Conservation (phyloP, 2,797 vertebrate species). For the Acipenser oxyrinchus region DNA sequence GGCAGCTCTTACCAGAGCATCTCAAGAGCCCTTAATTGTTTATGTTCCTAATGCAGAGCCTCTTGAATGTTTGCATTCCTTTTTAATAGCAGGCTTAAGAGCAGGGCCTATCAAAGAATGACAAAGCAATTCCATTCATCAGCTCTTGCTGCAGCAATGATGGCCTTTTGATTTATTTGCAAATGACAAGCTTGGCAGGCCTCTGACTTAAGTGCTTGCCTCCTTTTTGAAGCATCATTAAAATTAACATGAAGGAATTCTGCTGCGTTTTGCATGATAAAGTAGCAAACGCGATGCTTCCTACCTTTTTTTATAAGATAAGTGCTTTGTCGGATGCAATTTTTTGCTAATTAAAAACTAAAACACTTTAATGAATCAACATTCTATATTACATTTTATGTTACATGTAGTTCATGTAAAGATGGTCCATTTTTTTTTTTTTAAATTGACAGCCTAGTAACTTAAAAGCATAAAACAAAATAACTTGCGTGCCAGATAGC, state of each 20-base stretch:
- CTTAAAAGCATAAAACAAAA: too few relatives aligned
- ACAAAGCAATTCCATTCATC: conserved; percentile 55
- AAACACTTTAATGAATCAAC: conserved; percentile 50
- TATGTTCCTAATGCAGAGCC: conserved; percentile 62
- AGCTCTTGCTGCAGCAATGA: conserved; percentile 47
- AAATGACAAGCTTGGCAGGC: conserved; percentile 56
- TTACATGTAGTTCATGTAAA: too few relatives aligned
- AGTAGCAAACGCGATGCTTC: conserved; percentile 15
- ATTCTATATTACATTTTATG: too few relatives aligned
- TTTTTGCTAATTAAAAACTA: conserved; percentile 48
- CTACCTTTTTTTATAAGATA: conserved; percentile 9
- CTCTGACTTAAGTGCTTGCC: conserved; percentile 44
- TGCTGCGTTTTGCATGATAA: conserved; percentile 46
- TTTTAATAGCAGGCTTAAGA: conserved; percentile 66
- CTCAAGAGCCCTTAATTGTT: conserved; percentile 70
- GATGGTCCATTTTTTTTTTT: too few relatives aligned
- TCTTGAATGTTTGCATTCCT: conserved; percentile 64
- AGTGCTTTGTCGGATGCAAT: conserved; percentile 11
- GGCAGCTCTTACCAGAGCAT: conserved; percentile 51
- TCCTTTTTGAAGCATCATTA: conserved; percentile 48
- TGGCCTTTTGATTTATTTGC: conserved; percentile 65
- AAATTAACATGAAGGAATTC: conserved; percentile 50
- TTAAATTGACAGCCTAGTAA: too few relatives aligned
- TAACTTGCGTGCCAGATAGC: too few relatives aligned
- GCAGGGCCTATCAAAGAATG: conserved; percentile 54